Evolutionary conservation across 2,888 invertebrate genomes (phyloP).

Genomic region (Dysmachus trigonus): DNA sequence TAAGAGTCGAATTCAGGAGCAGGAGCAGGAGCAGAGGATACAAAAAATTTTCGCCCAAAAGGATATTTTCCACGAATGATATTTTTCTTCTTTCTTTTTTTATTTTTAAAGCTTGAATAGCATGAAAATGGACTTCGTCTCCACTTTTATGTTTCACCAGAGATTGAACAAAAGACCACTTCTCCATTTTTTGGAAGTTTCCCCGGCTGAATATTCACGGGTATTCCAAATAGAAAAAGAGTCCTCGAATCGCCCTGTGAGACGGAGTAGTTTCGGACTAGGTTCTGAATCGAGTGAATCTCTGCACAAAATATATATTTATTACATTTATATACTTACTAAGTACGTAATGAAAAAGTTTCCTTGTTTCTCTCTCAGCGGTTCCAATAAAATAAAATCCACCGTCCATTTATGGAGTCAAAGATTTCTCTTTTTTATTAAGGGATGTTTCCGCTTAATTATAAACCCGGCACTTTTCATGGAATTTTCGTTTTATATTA

Average conservation of each 20-base stretch:
- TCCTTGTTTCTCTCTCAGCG: neutral
- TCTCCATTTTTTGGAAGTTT: conserved; percentile 6
- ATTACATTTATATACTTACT: too few relatives aligned
- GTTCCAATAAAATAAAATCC: neutral
- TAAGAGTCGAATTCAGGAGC: neutral
- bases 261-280: neutral
- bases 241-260: neutral
- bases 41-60: neutral
- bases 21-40: neutral
- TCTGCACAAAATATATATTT: too few relatives aligned
- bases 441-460: neutral
- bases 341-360: neutral
- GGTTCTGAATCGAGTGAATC: neutral
- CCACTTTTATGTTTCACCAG: neutral
- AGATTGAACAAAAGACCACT: neutral
- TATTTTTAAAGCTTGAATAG: neutral
- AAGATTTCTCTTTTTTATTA: neutral
- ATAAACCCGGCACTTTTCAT: neutral
- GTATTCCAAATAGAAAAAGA: neutral
- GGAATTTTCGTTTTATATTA: neutral
- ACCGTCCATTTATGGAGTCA: neutral
- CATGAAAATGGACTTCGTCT: neutral
- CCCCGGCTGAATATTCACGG: neutral
- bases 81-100: too few relatives aligned
- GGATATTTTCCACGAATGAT: neutral